Conservation (phyloP, 2,888 invertebrate species). For the Andrena fulva region DNA sequence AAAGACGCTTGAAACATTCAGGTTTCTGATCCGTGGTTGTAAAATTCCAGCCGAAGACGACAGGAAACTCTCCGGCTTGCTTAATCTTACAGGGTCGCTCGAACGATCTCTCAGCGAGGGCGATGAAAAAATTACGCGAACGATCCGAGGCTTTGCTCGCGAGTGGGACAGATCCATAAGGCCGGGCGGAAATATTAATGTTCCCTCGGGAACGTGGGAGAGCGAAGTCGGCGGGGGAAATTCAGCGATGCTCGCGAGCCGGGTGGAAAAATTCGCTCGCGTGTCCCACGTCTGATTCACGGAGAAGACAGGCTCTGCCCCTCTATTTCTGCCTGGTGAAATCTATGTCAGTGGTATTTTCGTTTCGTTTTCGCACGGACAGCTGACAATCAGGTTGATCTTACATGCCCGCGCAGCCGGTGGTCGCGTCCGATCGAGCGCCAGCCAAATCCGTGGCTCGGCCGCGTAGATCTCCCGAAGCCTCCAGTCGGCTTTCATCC, state of each 20-base stretch:
- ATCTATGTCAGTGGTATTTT: constrained; percentile 82
- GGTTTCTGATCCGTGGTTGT: neutral
- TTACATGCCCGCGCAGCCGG: constrained; percentile 43
- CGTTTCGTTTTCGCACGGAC: constrained; percentile 78
- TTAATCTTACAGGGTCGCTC: constrained; percentile 8
- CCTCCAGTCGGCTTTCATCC: neutral
- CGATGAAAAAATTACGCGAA: constrained; percentile 19
- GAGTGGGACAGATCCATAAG: neutral
- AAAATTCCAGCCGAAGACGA: neutral
- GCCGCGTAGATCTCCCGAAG: constrained; percentile 2
- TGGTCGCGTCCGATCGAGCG: constrained; percentile 33
- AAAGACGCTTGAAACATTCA: constrained; percentile 16
- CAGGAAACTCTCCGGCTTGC: neutral
- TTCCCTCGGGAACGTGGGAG: neutral
- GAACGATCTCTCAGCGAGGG: neutral
- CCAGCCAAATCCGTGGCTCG: constrained; percentile 6
- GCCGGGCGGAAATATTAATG: constrained; percentile 25
- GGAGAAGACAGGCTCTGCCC: constrained; percentile 26
- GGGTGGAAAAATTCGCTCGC: constrained; percentile 23
- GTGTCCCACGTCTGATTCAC: neutral
- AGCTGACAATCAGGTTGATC: constrained; percentile 77
- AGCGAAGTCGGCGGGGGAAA: neutral
- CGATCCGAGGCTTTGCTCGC: constrained; percentile 5
- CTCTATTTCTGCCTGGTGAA: constrained; percentile 74
- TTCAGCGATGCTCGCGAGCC: neutral